Evolutionary conservation across 2,113 vertebrate genomes (phyloP).

Genomic region (Lethenteron camtschaticum): DNA sequence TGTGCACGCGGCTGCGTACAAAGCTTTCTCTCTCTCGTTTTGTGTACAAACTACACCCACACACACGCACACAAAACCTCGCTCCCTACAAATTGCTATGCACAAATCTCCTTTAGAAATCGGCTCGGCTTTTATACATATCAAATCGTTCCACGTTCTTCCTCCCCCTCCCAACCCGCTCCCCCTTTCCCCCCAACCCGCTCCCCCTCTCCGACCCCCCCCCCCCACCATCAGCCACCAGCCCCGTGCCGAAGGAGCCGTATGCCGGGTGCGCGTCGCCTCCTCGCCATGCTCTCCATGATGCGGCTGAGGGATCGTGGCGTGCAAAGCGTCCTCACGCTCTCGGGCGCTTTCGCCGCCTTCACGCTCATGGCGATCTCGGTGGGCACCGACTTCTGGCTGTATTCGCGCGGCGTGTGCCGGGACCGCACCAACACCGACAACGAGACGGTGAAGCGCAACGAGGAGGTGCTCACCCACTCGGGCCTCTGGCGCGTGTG

Average conservation of each 20-base stretch:
- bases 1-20: no score
- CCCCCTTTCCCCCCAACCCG: no score
- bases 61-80: no score
- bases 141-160: no score
- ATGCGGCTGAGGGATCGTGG: slow-evolving; percentile 85
- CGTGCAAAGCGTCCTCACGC: slow-evolving; percentile 62
- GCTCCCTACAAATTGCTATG: no score
- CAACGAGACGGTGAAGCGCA: slow-evolving; percentile 36
- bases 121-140: no score
- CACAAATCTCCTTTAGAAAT: no score
- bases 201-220: no score
- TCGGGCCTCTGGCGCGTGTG: slow-evolving; percentile 81
- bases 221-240: no score
- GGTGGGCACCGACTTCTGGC: slow-evolving; percentile 87
- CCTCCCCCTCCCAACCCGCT: no score
- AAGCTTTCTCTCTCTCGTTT: no score
- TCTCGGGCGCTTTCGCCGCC: slow-evolving; percentile 60
- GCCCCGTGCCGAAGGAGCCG: slow-evolving; percentile 6
- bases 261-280: slow-evolving; percentile 13
- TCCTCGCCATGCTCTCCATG: slow-evolving; percentile 17
- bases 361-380: slow-evolving; percentile 88
- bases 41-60: no score
- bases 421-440: slow-evolving; percentile 66
- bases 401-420: slow-evolving; percentile 68
- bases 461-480: slow-evolving; percentile 66